A percentile compares a stretch with the other conserved stretches of the same genome.
Conservation (phyloP, 2,797 vertebrate species). For the Sardinella longiceps region DNA sequence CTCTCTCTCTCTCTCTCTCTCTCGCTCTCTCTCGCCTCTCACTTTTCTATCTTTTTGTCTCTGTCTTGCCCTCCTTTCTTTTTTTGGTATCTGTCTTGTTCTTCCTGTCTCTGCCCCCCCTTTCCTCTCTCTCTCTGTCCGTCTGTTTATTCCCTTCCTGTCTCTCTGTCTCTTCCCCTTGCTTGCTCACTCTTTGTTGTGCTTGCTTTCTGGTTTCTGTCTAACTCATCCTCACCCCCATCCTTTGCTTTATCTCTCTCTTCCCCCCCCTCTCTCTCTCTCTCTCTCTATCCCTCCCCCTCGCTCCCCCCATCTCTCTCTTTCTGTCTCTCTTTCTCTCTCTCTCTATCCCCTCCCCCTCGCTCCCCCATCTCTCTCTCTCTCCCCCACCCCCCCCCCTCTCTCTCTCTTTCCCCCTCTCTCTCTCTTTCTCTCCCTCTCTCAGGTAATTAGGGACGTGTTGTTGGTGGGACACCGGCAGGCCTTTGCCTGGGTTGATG, state of each 20-base stretch:
- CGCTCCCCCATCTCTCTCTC: too few species aligned
- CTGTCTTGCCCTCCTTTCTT: background rate
- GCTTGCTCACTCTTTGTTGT: background rate
- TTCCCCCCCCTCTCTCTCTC: background rate
- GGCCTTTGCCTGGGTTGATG: slow-evolving; percentile 78
- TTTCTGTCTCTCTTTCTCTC: background rate
- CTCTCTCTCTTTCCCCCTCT: background rate
- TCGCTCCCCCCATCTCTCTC: too few species aligned
- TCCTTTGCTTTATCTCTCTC: too few species aligned
- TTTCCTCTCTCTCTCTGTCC: background rate
- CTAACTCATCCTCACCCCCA: background rate
- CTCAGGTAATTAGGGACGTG: slow-evolving; percentile 76
- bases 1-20: background rate
- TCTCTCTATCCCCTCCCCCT: background rate
- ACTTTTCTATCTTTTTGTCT: background rate
- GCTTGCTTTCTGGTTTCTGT: background rate
- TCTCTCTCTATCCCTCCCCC: background rate
- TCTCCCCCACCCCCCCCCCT: background rate
- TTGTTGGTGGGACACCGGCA: slow-evolving; percentile 75
- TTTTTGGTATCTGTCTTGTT: background rate
- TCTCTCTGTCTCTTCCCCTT: background rate
- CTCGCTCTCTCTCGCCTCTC: slow-evolving; percentile 37
- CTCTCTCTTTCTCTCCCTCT: background rate
- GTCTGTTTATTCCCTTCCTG: background rate
- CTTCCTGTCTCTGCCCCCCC: background rate